These are phyloP conservation scores for Ficedula albicollis DNA, from an alignment of 2,797 vertebrate species.

Conservation along the genomic window DNA sequence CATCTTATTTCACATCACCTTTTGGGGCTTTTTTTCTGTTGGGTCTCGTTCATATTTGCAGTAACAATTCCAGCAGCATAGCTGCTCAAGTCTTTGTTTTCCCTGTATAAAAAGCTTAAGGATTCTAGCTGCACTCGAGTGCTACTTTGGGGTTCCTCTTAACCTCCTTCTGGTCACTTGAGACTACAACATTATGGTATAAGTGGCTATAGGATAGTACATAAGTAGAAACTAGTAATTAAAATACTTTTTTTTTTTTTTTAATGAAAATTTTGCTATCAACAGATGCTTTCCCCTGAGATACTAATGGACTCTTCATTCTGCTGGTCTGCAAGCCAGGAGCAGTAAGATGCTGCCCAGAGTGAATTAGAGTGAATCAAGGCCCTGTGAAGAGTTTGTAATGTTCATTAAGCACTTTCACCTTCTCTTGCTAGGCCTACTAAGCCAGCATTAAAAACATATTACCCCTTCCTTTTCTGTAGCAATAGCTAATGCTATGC, in stretches of 20 bases:
- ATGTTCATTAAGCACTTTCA: slow-evolving; percentile 18
- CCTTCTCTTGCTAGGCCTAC: slow-evolving; percentile 11
- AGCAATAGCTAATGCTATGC: background rate
- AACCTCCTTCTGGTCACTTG: background rate
- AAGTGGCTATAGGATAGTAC: background rate
- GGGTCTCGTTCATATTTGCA: background rate
- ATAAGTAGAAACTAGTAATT: background rate
- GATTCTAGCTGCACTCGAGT: background rate
- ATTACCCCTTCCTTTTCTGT: slow-evolving; percentile 23
- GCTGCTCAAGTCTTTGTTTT: background rate
- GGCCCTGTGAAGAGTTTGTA: slow-evolving; percentile 11
- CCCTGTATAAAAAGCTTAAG: background rate
- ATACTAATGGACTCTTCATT: background rate
- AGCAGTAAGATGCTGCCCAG: background rate
- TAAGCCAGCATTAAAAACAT: slow-evolving; percentile 47
- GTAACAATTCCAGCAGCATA: background rate
- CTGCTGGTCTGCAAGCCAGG: background rate
- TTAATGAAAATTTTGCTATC: background rate
- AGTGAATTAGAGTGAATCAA: slow-evolving; percentile 4
- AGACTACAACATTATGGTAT: background rate
- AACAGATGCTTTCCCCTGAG: background rate
- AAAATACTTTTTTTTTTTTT: background rate
- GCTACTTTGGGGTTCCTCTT: background rate
- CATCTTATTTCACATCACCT: background rate
- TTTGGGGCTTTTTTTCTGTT: background rate